Conservation (phyloP, 2,888 invertebrate species). For the Rhimphoctona megacephalus region DNA sequence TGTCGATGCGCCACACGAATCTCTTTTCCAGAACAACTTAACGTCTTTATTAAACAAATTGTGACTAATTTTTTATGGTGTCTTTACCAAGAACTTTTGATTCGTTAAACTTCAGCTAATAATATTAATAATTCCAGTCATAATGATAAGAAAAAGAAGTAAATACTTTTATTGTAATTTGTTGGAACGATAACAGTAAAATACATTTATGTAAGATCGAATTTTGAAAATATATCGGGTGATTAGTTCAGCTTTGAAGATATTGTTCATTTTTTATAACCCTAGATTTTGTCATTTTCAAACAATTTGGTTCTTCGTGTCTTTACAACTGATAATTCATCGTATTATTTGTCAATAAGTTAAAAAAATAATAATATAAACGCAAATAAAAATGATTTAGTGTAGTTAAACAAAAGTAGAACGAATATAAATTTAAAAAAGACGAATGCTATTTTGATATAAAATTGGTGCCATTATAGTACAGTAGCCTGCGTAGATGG, state of each 20-base stretch:
- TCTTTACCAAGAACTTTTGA: neutral
- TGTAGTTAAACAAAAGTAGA: neutral
- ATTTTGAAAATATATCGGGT: neutral
- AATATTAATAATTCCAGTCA: neutral
- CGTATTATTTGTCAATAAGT: neutral
- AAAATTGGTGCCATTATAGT: neutral
- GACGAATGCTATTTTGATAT: too few relatives aligned
- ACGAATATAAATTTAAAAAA: neutral
- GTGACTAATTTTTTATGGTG: neutral
- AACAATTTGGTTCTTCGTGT: neutral
- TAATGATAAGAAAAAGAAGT: neutral
- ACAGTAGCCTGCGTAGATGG: neutral
- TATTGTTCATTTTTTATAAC: neutral
- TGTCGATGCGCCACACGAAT: constrained; percentile 4
- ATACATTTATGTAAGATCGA: neutral
- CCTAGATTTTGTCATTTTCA: neutral
- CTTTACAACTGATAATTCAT: neutral
- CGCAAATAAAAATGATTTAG: neutral
- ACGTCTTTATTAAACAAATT: neutral
- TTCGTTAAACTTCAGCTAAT: neutral
- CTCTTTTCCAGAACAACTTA: constrained; percentile 26
- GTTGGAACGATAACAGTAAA: too few relatives aligned
- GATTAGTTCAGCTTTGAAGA: neutral
- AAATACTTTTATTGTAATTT: neutral
- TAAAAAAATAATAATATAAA: neutral